A percentile compares a stretch with the other conserved stretches of the same genome.
Conservation (phyloP, 2,113 vertebrate genomes). For the Melanostigma gelatinosum region DNA sequence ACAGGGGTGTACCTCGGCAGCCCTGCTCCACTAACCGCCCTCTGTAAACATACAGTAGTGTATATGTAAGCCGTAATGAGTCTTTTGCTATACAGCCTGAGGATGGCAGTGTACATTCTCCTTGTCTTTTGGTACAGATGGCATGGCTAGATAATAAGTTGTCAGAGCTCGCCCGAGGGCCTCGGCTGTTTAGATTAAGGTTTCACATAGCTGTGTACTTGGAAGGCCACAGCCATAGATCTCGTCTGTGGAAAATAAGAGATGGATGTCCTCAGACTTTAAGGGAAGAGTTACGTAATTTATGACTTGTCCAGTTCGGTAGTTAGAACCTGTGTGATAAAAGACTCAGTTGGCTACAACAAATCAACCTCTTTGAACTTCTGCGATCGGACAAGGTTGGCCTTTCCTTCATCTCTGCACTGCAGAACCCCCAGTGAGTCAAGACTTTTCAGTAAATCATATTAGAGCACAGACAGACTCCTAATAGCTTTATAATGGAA, state of each 20-base stretch:
- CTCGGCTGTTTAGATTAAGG: constrained; percentile 24
- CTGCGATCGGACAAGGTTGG: not conserved
- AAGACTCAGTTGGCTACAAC: not conserved
- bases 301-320: constrained; percentile 2
- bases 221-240: not conserved
- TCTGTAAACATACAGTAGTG: constrained; percentile 75
- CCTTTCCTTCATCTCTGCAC: not conserved
- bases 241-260: not conserved
- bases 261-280: not conserved
- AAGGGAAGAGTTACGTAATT: not conserved
- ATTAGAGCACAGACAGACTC: not conserved
- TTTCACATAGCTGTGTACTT: not conserved
- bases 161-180: constrained; percentile 26
- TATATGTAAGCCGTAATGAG: constrained; percentile 63
- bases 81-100: constrained; percentile 36
- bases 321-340: constrained; percentile 1
- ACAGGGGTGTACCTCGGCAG: constrained; percentile 53
- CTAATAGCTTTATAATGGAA: constrained; percentile 41
- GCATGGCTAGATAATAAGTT: constrained; percentile 43
- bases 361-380: not conserved
- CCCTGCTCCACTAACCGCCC: constrained; percentile 54
- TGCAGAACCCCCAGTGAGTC: not conserved
- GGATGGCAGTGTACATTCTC: constrained; percentile 27
- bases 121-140: constrained; percentile 57
- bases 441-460: constrained; percentile 3